Percentiles rank a stretch among this genome's conserved stretches.
phyloP scores from a whole-genome alignment of 2,888 invertebrate species.

The Cryptus viduatorius region DNA sequence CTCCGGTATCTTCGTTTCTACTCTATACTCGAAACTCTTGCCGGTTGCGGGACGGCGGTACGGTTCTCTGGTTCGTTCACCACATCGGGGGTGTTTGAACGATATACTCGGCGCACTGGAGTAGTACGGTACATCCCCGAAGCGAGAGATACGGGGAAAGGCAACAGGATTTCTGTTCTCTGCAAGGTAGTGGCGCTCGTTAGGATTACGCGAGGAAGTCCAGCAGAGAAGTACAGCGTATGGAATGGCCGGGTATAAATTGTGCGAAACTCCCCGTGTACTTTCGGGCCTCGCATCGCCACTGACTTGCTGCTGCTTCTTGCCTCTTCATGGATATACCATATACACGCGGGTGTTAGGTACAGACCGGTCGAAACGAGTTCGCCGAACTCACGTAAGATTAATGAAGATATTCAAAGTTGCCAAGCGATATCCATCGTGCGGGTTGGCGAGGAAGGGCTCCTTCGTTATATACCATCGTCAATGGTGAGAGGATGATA shows the following conservation, averaged over 20 bases:
- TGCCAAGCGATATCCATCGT: constrained; percentile 67
- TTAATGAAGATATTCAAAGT: constrained; percentile 71
- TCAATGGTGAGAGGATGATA: constrained; percentile 5
- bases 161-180: too few relatives aligned
- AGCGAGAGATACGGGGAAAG: too few relatives aligned
- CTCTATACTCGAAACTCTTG: too few relatives aligned
- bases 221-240: constrained; percentile 36
- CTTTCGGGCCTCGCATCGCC: constrained; percentile 4
- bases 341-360: constrained; percentile 21
- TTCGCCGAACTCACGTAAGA: constrained; percentile 68
- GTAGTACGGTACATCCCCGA: too few relatives aligned
- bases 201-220: constrained; percentile 56
- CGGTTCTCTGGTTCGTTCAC: too few relatives aligned
- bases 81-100: too few relatives aligned
- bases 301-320: constrained; percentile 17
- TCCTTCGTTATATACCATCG: constrained; percentile 53
- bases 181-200: constrained; percentile 29
- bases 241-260: constrained; percentile 61
- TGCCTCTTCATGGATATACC: neutral
- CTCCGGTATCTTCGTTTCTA: too few relatives aligned
- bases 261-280: constrained; percentile 35
- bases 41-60: too few relatives aligned
- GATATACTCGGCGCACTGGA: too few relatives aligned
- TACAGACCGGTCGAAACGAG: constrained; percentile 60
- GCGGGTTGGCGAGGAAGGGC: constrained; percentile 36